Evolutionary conservation across 2,888 invertebrate species (phyloP).

Genomic region (Acanthococcus lagerstroemiae): DNA sequence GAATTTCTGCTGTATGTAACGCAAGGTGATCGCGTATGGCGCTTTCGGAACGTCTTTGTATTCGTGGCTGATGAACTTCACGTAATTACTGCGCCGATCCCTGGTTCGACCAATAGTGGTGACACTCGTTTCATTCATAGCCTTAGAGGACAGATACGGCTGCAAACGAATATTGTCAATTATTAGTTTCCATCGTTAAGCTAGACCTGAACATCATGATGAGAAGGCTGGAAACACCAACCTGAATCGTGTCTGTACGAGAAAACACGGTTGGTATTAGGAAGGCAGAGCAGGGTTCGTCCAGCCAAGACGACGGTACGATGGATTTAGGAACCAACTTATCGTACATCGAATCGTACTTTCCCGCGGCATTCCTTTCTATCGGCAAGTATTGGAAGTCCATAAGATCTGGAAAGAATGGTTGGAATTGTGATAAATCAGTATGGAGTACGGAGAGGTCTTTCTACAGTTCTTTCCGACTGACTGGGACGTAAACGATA

Average conservation of each 20-base stretch:
- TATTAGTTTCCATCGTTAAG: too few relatives aligned
- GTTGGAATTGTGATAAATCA: slow-evolving; percentile 36
- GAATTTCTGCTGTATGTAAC: slow-evolving; percentile 7
- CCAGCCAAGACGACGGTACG: slow-evolving; percentile 50
- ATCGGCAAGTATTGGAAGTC: slow-evolving; percentile 90
- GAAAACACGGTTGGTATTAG: slow-evolving; percentile 70
- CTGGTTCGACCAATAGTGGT: slow-evolving; percentile 6
- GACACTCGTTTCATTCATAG: not conserved
- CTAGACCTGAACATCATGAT: too few relatives aligned
- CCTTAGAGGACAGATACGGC: slow-evolving; percentile 13
- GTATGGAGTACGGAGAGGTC: too few relatives aligned
- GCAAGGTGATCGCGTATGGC: slow-evolving; percentile 1
- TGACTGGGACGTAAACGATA: too few relatives aligned
- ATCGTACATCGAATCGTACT: slow-evolving; percentile 52
- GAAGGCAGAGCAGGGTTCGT: slow-evolving; percentile 51
- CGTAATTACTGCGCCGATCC: slow-evolving; percentile 21
- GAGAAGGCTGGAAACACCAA: not conserved
- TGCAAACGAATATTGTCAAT: too few relatives aligned
- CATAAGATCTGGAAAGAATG: slow-evolving; percentile 50
- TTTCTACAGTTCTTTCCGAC: too few relatives aligned
- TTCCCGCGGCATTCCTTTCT: slow-evolving; percentile 40
- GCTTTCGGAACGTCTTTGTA: not conserved
- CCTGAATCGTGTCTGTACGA: slow-evolving; percentile 52
- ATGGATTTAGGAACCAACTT: slow-evolving; percentile 52
- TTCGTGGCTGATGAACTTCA: slow-evolving; percentile 15